Evolutionary conservation across 1,140 invertebrate species (phyloP).

Genomic region (Pogonus chalceus): DNA sequence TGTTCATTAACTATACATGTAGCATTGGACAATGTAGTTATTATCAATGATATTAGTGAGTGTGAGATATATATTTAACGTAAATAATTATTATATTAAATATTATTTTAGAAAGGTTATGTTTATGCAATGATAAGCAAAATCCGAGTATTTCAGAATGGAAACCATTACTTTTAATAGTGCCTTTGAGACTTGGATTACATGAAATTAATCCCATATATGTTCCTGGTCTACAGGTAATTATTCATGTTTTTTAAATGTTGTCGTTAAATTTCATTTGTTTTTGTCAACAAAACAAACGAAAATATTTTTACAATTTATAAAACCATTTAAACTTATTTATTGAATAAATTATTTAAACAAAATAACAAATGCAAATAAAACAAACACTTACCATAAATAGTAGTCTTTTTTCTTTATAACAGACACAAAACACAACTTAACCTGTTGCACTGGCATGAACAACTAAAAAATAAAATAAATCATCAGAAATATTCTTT

Average conservation of each 20-base stretch:
- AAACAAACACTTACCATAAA: no score
- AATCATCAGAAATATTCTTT: no score
- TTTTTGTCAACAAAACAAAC: constrained; percentile 10
- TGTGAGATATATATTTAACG: constrained; percentile 30
- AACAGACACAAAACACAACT: no score
- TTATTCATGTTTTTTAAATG: neutral
- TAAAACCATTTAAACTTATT: no score
- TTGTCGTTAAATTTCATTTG: constrained; percentile 10
- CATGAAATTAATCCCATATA: constrained; percentile 91
- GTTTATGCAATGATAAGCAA: neutral
- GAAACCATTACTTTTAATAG: constrained; percentile 87
- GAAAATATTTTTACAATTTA: constrained; percentile 16
- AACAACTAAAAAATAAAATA: no score
- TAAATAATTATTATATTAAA: constrained; percentile 5
- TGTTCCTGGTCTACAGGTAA: constrained; percentile 73
- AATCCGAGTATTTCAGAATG: constrained; percentile 40
- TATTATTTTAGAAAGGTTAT: constrained; percentile 8
- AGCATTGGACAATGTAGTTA: constrained; percentile 89
- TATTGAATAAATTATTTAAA: no score
- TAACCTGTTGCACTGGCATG: no score
- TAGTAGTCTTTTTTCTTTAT: no score
- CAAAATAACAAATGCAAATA: no score
- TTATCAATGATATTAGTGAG: constrained; percentile 87
- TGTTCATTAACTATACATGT: constrained; percentile 85
- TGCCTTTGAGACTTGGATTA: constrained; percentile 90